Evolutionary conservation across 2,888 invertebrate genomes (phyloP), one percentile per base, ranked within the genome.

Genomic region (Parnassius glacialis): DNA sequence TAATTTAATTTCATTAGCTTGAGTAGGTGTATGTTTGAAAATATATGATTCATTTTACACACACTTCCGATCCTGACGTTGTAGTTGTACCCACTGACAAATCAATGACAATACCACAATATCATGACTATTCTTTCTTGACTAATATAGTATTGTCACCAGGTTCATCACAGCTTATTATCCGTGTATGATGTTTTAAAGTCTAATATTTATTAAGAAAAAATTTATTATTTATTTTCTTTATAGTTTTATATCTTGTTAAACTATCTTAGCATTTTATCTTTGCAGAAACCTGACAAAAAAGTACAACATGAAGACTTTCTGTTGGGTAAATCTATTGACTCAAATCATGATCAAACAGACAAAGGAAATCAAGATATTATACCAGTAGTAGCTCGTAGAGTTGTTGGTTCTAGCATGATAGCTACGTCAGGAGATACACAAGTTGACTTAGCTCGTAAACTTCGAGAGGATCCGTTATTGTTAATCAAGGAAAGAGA

Each of bases 401-500:
- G 91, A 68, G 88, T 90, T 5, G 87, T 87, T 25, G 90, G 90
- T 0, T 85, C 89, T 2, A 90, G 90, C 64, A 88, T 90, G 88
- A 64, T 82, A 48, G 84, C 92, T 63, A 87, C 90, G 50, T 89
- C 90, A 43, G 92, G 92, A 2, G 93, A 93, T 34, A 93, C 94
- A 59, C 95, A 97, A 87, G 96, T 98, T 11, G 98, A 98, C 81
- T 92, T 98, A 75, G 95, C 94, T 53, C 94, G 97, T 20, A 98
- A 98, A 87, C 93, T 98, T 67, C 94, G 98, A 79, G 98, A 99
- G 84, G 99, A 99, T 92, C 99, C 99, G 0, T 84, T 99, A 48
- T 94, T 97, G 78, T 93, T 96, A 3, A 98, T 99, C 9, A 96
- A 96, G 74, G 96, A 97, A 77, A 94, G 96, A 61, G 98, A 98